Percentiles rank a stretch among this genome's conserved stretches.
Conservation (phyloP, 2,888 invertebrate genomes). For the Caenorhabditis zanzibari region DNA sequence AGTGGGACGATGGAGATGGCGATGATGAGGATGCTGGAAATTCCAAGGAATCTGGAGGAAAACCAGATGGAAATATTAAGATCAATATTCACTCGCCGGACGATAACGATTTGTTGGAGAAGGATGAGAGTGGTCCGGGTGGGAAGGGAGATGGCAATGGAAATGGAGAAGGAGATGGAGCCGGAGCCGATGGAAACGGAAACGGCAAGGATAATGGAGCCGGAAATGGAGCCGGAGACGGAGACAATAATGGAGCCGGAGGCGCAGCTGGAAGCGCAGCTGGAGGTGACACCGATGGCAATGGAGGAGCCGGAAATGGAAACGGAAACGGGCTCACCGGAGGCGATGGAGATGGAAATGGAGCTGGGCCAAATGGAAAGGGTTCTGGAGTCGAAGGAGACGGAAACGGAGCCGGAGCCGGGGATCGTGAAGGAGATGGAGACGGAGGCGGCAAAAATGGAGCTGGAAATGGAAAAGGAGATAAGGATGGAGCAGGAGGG, state of each 20-base stretch:
- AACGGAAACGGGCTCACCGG: slow-evolving; percentile 15
- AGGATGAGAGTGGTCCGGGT: slow-evolving; percentile 40
- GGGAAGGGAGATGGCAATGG: slow-evolving; percentile 21
- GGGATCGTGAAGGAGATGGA: slow-evolving; percentile 23
- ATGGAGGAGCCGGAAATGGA: slow-evolving; percentile 17
- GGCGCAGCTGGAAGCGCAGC: background rate
- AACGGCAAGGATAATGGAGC: slow-evolving; percentile 5
- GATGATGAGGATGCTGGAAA: background rate
- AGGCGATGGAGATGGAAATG: slow-evolving; percentile 21
- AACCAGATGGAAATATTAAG: slow-evolving; percentile 40
- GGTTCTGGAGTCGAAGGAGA: slow-evolving; percentile 3
- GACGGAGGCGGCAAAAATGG: slow-evolving; percentile 18
- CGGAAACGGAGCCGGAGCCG: slow-evolving; percentile 3
- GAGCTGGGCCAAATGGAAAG: background rate
- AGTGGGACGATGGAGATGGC: slow-evolving; percentile 27
- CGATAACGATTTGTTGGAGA: slow-evolving; percentile 49
- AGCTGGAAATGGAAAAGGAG: slow-evolving; percentile 34
- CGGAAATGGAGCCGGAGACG: slow-evolving; percentile 23
- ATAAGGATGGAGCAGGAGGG: slow-evolving; percentile 17
- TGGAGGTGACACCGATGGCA: slow-evolving; percentile 6
- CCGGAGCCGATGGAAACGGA: slow-evolving; percentile 19
- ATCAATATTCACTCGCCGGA: slow-evolving; percentile 59
- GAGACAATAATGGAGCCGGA: slow-evolving; percentile 20
- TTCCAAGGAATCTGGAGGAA: background rate
- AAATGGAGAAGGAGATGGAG: slow-evolving; percentile 12